Evolutionary conservation across 2,888 invertebrate genomes (phyloP).

Genomic region (Sclerodermus sp.): DNA sequence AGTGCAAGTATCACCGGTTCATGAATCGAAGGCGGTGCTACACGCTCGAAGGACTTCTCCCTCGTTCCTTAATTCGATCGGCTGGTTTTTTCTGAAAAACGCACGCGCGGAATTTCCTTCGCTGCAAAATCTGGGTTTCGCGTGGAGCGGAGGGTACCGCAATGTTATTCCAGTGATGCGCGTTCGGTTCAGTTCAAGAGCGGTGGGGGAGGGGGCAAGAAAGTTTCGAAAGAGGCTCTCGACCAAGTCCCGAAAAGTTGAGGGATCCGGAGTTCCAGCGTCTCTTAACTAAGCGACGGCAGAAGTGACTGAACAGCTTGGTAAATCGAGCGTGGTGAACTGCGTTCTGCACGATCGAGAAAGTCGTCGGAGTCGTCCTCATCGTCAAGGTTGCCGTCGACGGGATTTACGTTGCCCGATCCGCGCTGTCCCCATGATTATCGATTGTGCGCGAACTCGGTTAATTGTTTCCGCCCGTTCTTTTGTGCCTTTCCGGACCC

Average conservation of each 20-base stretch:
- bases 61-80: no score
- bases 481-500: not conserved
- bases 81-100: no score
- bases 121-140: no score
- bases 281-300: conserved; percentile 21
- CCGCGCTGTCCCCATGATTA: conserved; percentile 16
- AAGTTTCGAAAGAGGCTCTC: no score
- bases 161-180: no score
- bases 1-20: no score
- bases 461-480: conserved; percentile 26
- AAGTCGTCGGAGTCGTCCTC: conserved; percentile 19
- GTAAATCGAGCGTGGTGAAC: conserved; percentile 35
- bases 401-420: conserved; percentile 28
- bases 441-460: conserved; percentile 27
- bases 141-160: no score
- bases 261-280: conserved; percentile 4
- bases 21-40: no score
- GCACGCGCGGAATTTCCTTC: no score
- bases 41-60: no score
- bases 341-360: conserved; percentile 28
- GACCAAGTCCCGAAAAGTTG: conserved; percentile 2
- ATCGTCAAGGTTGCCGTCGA: conserved; percentile 11
- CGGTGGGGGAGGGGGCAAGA: no score
- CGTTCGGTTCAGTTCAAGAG: no score
- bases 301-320: conserved; percentile 24